Conservation (phyloP, 2,113 vertebrate genomes). For the Phyllostomus hastatus region DNA sequence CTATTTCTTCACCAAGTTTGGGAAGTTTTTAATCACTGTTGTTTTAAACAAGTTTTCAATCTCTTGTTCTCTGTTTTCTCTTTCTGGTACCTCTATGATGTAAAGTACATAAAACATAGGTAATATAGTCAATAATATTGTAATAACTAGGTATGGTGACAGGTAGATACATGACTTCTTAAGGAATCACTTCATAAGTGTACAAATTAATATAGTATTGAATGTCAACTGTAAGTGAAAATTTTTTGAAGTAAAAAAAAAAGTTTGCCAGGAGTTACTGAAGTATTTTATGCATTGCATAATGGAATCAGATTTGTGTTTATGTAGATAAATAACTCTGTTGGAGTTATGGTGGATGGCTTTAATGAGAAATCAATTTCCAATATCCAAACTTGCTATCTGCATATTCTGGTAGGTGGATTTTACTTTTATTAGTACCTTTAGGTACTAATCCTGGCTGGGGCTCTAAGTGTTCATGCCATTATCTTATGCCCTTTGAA, state of each 20-base stretch:
- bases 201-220: neutral
- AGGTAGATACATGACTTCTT: neutral
- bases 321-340: neutral
- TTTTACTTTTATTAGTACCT: neutral
- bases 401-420: neutral
- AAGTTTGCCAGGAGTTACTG: neutral
- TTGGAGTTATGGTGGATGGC: neutral
- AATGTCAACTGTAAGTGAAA: neutral
- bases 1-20: neutral
- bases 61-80: neutral
- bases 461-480: neutral
- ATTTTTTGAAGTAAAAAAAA: neutral
- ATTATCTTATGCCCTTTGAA: conserved; percentile 8
- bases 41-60: neutral
- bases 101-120: neutral
- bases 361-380: neutral
- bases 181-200: neutral
- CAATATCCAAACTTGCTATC: neutral
- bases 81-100: neutral
- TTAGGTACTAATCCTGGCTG: neutral
- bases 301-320: neutral
- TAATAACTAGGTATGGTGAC: neutral
- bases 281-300: neutral
- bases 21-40: neutral
- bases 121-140: neutral